Base-by-base conservation (phyloP, 2,888 invertebrate genomes). In the Patella pellucida region DNA sequence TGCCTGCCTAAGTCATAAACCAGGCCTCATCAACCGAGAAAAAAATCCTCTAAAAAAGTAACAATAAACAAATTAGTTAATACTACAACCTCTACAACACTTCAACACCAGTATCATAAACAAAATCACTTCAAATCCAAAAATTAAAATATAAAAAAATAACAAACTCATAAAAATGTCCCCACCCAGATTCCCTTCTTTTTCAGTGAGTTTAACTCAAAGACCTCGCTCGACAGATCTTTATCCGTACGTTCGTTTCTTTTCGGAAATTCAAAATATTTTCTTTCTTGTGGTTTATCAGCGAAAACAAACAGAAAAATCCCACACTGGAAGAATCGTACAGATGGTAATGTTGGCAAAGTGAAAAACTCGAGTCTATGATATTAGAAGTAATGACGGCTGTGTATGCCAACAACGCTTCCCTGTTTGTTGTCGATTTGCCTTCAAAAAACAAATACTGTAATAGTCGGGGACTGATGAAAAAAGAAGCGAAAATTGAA, bases 211-310 rank as follows among this genome's bases (percentile, higher is more conserved):
- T 41, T 41, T 5, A 41, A 41, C 41, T 41, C 41, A 41, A 41
- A 41, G 41, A 41, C 41, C 62, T 62, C 19, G 19, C 23, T 23
- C 19, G 62, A 62, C 62, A 62, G 62, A 62, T 62, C 19, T 23
- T 62, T 62, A 62, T 62, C 62, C 62, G 23, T 62, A 15, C 23
- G 23, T 62, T 62, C 23, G 62, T 62, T 19, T 62, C 62, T 62
- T 62, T 62, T 62, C 62, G 62, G 62, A 62, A 62, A 62, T 62
- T 62, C 62, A 62, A 62, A 62, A 19, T 62, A 62, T 62, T 62
- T 62, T 62, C 62, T 62, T 62, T 62, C 62, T 62, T 62, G 62
- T 62, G 62, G 62, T 62, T 62, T 62, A 62, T 62, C 62, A 62
- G 62, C 19, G 23, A 62, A 62, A 62, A 62, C 23, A 62, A 62